Base-by-base conservation (phyloP, 2,888 invertebrate species). In the Anarsia innoxiella region DNA sequence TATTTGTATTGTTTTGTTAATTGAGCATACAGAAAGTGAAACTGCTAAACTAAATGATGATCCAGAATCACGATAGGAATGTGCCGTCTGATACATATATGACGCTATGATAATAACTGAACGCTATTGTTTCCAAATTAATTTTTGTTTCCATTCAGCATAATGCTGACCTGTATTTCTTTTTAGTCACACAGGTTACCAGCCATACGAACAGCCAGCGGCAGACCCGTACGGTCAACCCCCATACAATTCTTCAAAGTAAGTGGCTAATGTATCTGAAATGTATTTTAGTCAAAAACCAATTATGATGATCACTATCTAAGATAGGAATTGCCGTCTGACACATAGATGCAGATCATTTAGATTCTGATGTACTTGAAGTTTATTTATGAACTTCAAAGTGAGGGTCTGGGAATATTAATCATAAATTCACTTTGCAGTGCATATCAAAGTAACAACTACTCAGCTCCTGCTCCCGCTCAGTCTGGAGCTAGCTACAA, bases 11-110 rank as follows among this genome's bases (percentile, higher is more conserved):
- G 28, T 23, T 25, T 31, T 12, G 27, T 19, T 30, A 8, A 3
- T 5, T 33, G 5, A n/a, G n/a, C n/a, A n/a, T n/a, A n/a, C n/a
- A n/a, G n/a, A n/a, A n/a, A n/a, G n/a, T n/a, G n/a, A n/a, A n/a
- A n/a, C n/a, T n/a, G n/a, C n/a, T n/a, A n/a, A n/a, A n/a, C 27
- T 27, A 46, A 16, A 73, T 80, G 80, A 82, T 83, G 83, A 83
- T 64, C 80, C 75, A 50, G 54, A 65, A 66, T 59, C 69, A 68
- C 65, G 83, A 83, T 82, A 83, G 83, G 83, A 83, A 83, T 82
- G 83, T 83, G 83, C 83, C 82, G 83, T 80, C 83, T 79, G 73
- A 83, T 74, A 83, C 82, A 82, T 42, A 74, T 35, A 65, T 83
- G 83, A 78, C 77, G 82, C 71, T 69, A 65, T 44, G 19, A 29